phyloP scores from a whole-genome alignment of 2,113 vertebrate genomes.

The Poicephalus gulielmi region DNA sequence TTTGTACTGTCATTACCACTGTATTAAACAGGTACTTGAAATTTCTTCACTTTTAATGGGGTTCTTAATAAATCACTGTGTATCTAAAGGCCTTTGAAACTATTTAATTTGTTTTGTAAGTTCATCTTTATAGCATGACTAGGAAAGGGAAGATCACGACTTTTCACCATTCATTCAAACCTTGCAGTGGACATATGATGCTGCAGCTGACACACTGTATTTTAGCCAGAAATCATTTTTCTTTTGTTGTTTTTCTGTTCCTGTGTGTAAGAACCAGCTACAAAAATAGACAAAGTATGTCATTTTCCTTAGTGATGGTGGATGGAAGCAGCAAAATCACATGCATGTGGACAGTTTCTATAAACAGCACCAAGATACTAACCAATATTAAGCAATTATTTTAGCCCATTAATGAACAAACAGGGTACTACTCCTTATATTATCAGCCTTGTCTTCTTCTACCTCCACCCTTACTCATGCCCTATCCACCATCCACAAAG shows the following conservation, averaged over 20 bases:
- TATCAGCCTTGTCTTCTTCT: background rate
- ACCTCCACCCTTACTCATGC: background rate
- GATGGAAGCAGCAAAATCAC: background rate
- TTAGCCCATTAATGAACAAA: background rate
- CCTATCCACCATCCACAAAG: accelerated
- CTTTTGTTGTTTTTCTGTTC: background rate
- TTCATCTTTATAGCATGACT: background rate
- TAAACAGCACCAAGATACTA: background rate
- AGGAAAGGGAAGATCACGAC: background rate
- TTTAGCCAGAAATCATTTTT: background rate
- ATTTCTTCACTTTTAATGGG: background rate
- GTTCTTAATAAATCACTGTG: background rate
- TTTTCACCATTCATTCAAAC: background rate
- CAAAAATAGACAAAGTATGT: background rate
- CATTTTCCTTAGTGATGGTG: background rate
- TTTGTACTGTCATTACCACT: background rate
- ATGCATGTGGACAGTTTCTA: background rate
- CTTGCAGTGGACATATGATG: background rate
- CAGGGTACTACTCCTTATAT: background rate
- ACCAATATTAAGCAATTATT: background rate
- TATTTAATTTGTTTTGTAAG: background rate
- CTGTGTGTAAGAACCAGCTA: background rate
- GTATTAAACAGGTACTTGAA: background rate
- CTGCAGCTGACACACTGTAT: background rate
- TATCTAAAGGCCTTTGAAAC: background rate